phyloP scores from a whole-genome alignment of 64 coral and sea anemone species.

The Stichodactyla helianthus region DNA sequence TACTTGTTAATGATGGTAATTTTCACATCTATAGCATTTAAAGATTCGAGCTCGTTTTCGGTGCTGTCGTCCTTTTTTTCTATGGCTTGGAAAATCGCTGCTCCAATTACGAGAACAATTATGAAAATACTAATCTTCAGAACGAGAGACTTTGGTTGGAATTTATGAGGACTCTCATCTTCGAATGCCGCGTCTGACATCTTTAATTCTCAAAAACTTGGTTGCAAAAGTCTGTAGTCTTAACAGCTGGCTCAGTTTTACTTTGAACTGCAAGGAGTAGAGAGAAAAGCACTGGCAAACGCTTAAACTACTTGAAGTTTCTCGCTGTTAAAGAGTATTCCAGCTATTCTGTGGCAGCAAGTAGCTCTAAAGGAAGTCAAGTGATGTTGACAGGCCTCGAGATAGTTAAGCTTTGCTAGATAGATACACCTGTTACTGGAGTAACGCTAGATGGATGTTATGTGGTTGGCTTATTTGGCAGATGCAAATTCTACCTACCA shows the following conservation, averaged over 20 bases:
- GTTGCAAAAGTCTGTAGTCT: neutral
- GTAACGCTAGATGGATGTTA: neutral
- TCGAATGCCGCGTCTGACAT: slow-evolving; percentile 5
- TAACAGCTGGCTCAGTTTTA: too few species aligned
- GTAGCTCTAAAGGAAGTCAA: neutral
- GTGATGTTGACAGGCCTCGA: neutral
- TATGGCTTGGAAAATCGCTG: slow-evolving; percentile 65
- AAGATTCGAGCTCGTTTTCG: neutral
- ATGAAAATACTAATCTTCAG: slow-evolving; percentile 57
- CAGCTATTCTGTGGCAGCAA: neutral
- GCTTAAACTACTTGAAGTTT: too few species aligned
- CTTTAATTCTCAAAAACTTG: neutral
- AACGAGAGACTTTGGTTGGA: slow-evolving; percentile 71
- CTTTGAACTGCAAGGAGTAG: too few species aligned
- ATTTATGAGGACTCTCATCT: slow-evolving; percentile 41
- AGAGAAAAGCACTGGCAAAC: too few species aligned
- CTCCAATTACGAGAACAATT: slow-evolving; percentile 67
- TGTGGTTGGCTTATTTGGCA: neutral
- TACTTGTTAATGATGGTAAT: slow-evolving; percentile 46
- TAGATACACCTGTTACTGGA: neutral
- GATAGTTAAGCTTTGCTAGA: neutral
- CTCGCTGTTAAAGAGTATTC: neutral
- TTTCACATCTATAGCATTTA: slow-evolving; percentile 33
- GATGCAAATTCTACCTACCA: slow-evolving; percentile 1
- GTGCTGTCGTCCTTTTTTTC: slow-evolving; percentile 25